phyloP scores from a whole-genome alignment of 1,140 invertebrate genomes.

The Plodia interpunctella region DNA sequence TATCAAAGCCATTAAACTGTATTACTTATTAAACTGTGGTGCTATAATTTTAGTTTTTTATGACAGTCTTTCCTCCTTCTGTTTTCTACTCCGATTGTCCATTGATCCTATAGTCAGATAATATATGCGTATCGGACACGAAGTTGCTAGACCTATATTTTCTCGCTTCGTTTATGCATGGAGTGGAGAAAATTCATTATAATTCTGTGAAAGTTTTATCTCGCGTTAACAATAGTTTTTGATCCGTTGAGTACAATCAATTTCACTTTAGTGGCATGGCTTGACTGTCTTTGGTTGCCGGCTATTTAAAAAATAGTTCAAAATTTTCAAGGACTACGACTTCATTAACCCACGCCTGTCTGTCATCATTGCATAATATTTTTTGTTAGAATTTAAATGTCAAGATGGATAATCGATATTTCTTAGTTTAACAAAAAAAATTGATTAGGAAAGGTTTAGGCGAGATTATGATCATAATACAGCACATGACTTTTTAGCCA shows the following conservation, averaged over 20 bases:
- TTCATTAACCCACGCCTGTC: not conserved
- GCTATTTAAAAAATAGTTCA: constrained; percentile 23
- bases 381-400: no score
- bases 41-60: no score
- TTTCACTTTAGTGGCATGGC: constrained; percentile 34
- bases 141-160: constrained; percentile 16
- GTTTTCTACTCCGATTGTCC: not conserved
- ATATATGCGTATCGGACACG: not conserved
- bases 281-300: constrained; percentile 17
- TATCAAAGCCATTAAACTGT: no score
- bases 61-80: no score
- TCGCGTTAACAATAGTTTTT: not conserved
- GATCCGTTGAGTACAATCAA: constrained; percentile 17
- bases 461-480: no score
- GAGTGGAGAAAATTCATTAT: constrained; percentile 27
- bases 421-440: no score
- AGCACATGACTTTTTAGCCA: no score
- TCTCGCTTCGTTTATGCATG: constrained; percentile 52
- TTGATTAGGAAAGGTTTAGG: no score
- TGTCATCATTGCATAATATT: not conserved
- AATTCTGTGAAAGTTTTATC: not conserved
- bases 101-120: not conserved
- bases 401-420: no score
- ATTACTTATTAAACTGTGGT: no score
- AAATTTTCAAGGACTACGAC: constrained; percentile 49